Percentiles rank a stretch among this genome's conserved stretches.
These are phyloP conservation scores for Steatornis caripensis DNA, from an alignment of 2,113 vertebrate genomes.

Conservation along the genomic window DNA sequence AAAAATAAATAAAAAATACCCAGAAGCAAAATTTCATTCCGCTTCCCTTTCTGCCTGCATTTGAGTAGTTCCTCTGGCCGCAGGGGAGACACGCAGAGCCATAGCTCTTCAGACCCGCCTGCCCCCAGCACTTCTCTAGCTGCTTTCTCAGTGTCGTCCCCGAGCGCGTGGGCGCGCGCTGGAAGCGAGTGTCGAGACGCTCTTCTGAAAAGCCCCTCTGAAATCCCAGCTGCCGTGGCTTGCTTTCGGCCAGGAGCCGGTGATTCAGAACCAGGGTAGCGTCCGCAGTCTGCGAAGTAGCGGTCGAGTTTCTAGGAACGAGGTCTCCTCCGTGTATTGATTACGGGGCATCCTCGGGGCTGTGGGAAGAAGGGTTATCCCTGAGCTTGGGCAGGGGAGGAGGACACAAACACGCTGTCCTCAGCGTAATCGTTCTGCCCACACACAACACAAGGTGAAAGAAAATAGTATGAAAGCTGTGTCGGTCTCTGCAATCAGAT, in stretches of 20 bases:
- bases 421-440: background rate
- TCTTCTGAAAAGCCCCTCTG: background rate
- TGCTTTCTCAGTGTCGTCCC: background rate
- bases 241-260: background rate
- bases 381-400: background rate
- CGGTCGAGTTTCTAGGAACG: background rate
- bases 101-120: background rate
- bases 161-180: rapidly evolving
- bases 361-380: background rate
- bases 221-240: background rate
- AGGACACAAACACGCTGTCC: rapidly evolving
- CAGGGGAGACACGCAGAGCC: background rate
- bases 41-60: background rate
- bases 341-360: background rate
- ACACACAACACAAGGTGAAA: background rate
- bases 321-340: background rate
- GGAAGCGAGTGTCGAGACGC: background rate
- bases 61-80: background rate
- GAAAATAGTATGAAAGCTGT: rapidly evolving
- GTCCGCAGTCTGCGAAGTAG: rapidly evolving
- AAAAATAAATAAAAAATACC: background rate
- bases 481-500: background rate
- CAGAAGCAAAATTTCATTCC: background rate
- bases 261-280: background rate
- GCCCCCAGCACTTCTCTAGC: background rate